Percentiles rank a stretch among this genome's conserved stretches.
Conservation (phyloP, 1,140 invertebrate species). For the Yoshiicerus persimilis region DNA sequence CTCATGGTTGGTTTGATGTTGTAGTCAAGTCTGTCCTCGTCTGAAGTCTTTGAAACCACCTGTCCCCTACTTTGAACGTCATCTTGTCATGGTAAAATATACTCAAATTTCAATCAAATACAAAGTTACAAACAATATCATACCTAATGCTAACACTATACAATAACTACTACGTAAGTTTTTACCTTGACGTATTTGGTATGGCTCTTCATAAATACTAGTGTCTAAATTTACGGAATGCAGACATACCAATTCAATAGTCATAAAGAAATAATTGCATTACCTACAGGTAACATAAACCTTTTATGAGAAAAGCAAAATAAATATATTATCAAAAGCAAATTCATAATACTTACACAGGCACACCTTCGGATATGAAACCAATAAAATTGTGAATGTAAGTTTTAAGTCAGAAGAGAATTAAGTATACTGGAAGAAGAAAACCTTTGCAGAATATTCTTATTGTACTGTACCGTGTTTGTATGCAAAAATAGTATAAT, state of each 20-base stretch:
- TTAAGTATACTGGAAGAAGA: background rate
- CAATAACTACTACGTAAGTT: background rate
- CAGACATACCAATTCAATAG: too few relatives aligned
- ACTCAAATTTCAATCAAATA: slow-evolving; percentile 14
- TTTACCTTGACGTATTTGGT: background rate
- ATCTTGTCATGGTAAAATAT: background rate
- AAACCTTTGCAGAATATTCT: background rate
- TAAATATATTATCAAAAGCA: background rate
- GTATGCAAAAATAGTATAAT: background rate
- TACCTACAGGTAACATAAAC: too few relatives aligned
- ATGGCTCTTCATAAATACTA: background rate
- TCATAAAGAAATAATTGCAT: too few relatives aligned
- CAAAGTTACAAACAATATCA: slow-evolving; percentile 15
- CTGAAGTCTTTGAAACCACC: background rate
- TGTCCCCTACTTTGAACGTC: background rate
- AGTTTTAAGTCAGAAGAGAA: background rate
- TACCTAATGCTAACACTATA: background rate
- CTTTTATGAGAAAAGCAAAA: too few relatives aligned
- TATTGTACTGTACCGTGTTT: background rate
- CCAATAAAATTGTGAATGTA: background rate
- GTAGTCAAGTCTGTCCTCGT: background rate
- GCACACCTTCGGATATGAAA: background rate
- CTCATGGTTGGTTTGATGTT: background rate
- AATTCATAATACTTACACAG: background rate
- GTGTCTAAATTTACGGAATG: too few relatives aligned